Base-by-base conservation (phyloP, 2,888 invertebrate genomes). In the Dascillus cervinus region DNA sequence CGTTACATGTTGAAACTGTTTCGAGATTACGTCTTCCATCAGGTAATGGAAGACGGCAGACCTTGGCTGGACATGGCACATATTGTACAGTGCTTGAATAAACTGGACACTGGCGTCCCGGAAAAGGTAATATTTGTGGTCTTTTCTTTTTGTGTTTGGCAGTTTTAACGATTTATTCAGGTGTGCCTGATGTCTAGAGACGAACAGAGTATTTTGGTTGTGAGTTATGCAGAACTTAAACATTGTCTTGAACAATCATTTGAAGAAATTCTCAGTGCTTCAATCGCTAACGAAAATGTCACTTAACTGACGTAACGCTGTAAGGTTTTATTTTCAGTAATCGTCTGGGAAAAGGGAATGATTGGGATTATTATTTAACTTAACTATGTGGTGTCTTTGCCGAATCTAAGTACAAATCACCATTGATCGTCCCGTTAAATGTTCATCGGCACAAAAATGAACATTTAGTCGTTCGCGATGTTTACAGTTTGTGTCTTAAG, bases 61-160 rank as follows among this genome's bases (percentile, higher is more conserved):
- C 95, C 98, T 1, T 97, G 94, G 91, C 65, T 97, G 39, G 97
- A 98, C 70, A 82, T 95, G 75, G 87, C 94, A 29, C 97, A 98
- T 58, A 79, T 98, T 44, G 80, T 91, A 26, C 82, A 89, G 62
- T 88, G 87, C 65, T 78, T 98, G 44, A 98, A 97, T 66, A 92
- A 95, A 60, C 70, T 91, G 35, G 90, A 91, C 59, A 77, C 82
- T 23, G 90, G 90, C 37, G 79, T 81, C 36, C 67, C 75, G 19
- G 83, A 83, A 58, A 85, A 81, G 75, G 88, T 87, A 61, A 59
- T n/a, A n/a, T n/a, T n/a, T n/a, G n/a, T 17, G 4, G 8, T 17
- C 17, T 17, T 17, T 17, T 6, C 17, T 4, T 17, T 17, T 8
- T 6, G 4, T 17, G 17, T 17, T 17, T 17, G 17, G 5, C 8